Base-by-base conservation (phyloP, 2,888 invertebrate genomes). In the Uloborus plumipes region DNA sequence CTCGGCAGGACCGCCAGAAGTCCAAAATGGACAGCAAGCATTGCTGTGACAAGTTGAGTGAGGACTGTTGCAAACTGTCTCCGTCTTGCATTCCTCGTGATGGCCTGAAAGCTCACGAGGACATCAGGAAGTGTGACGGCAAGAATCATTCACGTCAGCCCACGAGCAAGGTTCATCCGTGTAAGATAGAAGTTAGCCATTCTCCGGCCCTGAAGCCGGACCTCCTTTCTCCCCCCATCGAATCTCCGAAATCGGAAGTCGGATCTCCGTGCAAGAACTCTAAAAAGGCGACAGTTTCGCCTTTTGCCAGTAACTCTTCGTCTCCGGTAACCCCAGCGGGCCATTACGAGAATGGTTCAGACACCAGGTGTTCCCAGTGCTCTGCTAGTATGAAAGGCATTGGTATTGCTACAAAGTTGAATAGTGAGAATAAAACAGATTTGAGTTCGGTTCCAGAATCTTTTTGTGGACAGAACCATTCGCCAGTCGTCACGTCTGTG, bases 101-200 rank as follows among this genome's bases (percentile, higher is more conserved):
- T 18, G 62, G 58, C 59, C 59, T 66, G 15, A 75, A 75, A 59
- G 31, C 26, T n/a, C 81, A 81, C 47, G 80, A 81, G 9, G 59
- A 49, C 49, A 22, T 67, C n/a, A 69, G 61, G 26, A 79, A 73
- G 26, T 14, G 22, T 16, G 62, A 67, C 6, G 50, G 49, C 20
- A 69, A 70, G 18, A 67, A 62, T 39, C 73, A 70, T 47, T 53
- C 53, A 39, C 71, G 65, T 13, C 82, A 82, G 50, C 76, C 64
- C 15, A 67, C 58, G 11, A 74, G 67, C 16, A 76, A 75, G 53
- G 76, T 75, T 6, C 83, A 83, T 16, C 82, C 82, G 20, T 83
- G 76, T 50, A 77, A 83, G 51, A 83, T 83, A n/a, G 83, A 83
- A 69, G 77, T 83, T 6, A 83, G 69, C 49, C 72, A 75, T 31